A percentile compares a stretch with the other conserved stretches of the same genome.
These are phyloP conservation scores for Sialia sialis DNA, from an alignment of 2,113 vertebrate genomes.

Conservation along the genomic window DNA sequence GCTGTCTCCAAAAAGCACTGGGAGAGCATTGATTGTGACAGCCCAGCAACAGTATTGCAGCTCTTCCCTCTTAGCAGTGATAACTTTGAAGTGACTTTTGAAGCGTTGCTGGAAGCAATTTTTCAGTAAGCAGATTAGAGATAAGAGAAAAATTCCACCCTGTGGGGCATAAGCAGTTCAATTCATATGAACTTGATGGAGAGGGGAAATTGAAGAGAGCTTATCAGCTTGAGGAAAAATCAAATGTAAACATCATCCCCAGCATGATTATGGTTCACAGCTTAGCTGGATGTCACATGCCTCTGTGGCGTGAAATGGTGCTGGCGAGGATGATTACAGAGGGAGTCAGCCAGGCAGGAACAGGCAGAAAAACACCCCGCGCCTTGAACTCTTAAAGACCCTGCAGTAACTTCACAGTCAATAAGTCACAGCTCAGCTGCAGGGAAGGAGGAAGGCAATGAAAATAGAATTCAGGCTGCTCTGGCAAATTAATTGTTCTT, in stretches of 20 bases:
- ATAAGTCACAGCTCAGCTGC: conserved; percentile 34
- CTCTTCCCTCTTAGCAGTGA: background rate
- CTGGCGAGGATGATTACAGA: background rate
- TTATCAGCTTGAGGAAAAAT: conserved; percentile 55
- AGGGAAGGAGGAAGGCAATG: background rate
- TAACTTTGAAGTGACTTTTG: conserved; percentile 30
- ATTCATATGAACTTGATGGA: background rate
- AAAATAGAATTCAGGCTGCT: conserved; percentile 24
- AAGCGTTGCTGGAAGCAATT: conserved; percentile 1
- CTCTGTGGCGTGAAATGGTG: background rate
- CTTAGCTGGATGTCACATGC: conserved; percentile 18
- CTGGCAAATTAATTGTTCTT: background rate
- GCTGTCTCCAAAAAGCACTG: background rate
- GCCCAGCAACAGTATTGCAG: background rate
- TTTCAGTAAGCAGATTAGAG: conserved; percentile 5
- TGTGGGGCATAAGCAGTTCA: background rate
- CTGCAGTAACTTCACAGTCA: conserved; percentile 33
- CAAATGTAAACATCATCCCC: conserved; percentile 34
- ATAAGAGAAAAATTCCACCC: conserved; percentile 42
- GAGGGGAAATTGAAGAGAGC: conserved; percentile 33
- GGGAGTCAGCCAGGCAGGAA: conserved; percentile 24
- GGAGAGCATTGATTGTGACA: fast-evolving
- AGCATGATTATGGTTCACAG: conserved; percentile 24
- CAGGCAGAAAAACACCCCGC: background rate
- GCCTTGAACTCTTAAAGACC: conserved; percentile 20